A percentile compares a stretch with the other conserved stretches of the same genome.
Conservation (phyloP, 2,113 vertebrate genomes). For the Halichoeres trimaculatus region DNA sequence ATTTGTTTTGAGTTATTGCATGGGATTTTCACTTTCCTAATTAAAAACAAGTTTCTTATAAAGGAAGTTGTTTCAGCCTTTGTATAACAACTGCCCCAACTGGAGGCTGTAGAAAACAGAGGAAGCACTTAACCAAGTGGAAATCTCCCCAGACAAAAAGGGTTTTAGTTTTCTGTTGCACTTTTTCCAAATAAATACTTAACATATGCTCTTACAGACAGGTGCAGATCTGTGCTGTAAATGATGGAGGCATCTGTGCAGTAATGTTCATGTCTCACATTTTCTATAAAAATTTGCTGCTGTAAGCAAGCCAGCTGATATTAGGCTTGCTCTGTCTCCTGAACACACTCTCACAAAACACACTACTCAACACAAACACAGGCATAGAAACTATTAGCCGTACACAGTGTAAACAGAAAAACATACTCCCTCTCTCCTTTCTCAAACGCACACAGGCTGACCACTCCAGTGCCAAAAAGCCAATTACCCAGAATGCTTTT, state of each 20-base stretch:
- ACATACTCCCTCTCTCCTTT: slow-evolving; percentile 5
- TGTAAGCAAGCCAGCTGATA: slow-evolving; percentile 43
- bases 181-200: too few species aligned
- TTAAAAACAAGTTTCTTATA: too few species aligned
- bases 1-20: too few species aligned
- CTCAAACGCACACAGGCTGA: slow-evolving; percentile 33
- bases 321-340: slow-evolving; percentile 4
- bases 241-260: slow-evolving; percentile 41
- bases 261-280: slow-evolving; percentile 60
- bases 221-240: slow-evolving; percentile 58
- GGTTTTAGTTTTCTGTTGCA: too few species aligned
- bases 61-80: too few species aligned
- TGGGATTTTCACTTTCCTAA: too few species aligned
- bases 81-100: too few species aligned
- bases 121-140: too few species aligned
- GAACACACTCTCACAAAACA: slow-evolving; percentile 16
- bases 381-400: slow-evolving; percentile 27
- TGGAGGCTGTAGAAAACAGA: too few species aligned
- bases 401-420: slow-evolving; percentile 40
- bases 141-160: too few species aligned
- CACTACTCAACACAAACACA: not conserved
- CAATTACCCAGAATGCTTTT: slow-evolving; percentile 86
- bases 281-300: slow-evolving; percentile 47
- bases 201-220: slow-evolving; percentile 16
- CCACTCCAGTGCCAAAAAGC: slow-evolving; percentile 80